A percentile compares a stretch with the other conserved stretches of the same genome.
phyloP scores from a whole-genome alignment of 2,888 invertebrate species.

The Conistra vaccinii region DNA sequence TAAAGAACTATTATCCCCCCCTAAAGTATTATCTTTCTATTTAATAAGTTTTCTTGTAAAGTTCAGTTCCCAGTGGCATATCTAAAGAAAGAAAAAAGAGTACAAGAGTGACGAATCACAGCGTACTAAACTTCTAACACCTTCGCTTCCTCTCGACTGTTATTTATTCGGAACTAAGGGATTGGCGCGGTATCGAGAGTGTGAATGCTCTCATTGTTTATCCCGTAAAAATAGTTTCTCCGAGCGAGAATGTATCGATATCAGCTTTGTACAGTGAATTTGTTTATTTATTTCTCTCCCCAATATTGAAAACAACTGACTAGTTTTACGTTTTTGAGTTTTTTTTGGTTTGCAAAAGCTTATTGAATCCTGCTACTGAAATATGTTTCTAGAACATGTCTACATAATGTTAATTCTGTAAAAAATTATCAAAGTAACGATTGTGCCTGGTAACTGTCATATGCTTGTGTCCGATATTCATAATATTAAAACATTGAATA shows the following conservation, averaged over 20 bases:
- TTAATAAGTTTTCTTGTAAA: conserved; percentile 2
- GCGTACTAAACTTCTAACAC: conserved; percentile 37
- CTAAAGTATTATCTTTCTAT: neutral
- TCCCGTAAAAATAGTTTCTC: conserved; percentile 48
- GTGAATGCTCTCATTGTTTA: conserved; percentile 55
- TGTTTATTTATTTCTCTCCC: conserved; percentile 19
- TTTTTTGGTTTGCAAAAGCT: neutral
- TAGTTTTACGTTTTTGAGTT: neutral
- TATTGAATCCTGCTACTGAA: neutral
- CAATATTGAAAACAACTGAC: conserved; percentile 18
- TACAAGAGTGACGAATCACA: conserved; percentile 49
- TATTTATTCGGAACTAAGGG: conserved; percentile 52
- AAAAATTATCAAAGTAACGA: neutral
- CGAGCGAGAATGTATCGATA: conserved; percentile 51
- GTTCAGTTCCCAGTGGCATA: neutral
- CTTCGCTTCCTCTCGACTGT: conserved; percentile 23
- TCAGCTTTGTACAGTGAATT: conserved; percentile 29
- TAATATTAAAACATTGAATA: neutral
- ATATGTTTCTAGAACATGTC: neutral
- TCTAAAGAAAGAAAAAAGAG: conserved; percentile 23
- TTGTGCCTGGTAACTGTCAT: neutral
- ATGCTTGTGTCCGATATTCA: neutral
- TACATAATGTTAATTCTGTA: neutral
- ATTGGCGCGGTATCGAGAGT: conserved; percentile 41
- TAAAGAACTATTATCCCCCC: too few species aligned